Evolutionary conservation across 2,113 vertebrate species (phyloP).

Genomic region (Thamnophis sirtalis): DNA sequence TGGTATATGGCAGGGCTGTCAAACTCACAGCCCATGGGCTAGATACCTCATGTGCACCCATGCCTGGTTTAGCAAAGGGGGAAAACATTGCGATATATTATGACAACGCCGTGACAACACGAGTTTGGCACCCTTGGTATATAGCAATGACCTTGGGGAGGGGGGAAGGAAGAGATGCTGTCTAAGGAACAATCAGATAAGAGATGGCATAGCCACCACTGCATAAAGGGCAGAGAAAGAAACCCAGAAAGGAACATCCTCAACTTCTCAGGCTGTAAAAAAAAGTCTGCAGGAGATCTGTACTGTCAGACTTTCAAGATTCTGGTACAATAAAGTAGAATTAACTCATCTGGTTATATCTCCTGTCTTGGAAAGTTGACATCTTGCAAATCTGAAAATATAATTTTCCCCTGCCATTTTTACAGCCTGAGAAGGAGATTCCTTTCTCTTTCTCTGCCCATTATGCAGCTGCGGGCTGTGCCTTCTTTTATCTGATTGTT

Average conservation of each 20-base stretch:
- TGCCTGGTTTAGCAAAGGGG: too few relatives aligned
- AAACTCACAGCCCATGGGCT: too few relatives aligned
- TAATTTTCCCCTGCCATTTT: neutral
- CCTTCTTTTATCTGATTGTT: neutral
- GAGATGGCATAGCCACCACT: neutral
- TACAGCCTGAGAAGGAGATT: neutral
- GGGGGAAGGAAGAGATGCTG: neutral
- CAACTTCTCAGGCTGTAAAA: neutral
- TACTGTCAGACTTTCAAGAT: neutral
- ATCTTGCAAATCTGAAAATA: neutral
- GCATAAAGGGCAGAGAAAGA: neutral
- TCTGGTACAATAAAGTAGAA: neutral
- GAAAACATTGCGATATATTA: too few relatives aligned
- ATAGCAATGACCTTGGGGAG: fast-evolving
- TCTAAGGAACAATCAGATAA: neutral
- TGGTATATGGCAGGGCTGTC: too few relatives aligned
- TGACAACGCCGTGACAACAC: too few relatives aligned
- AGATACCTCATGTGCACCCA: too few relatives aligned
- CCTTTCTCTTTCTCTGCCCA: neutral
- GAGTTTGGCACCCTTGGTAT: too few relatives aligned
- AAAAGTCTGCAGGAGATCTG: neutral
- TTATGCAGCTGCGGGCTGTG: neutral
- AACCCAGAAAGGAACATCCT: neutral
- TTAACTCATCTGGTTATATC: neutral
- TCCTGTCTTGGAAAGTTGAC: neutral